A percentile compares a stretch with the other conserved stretches of the same genome.
Conservation (phyloP, 2,797 vertebrate species). For the Odontamblyopus lacepedii region DNA sequence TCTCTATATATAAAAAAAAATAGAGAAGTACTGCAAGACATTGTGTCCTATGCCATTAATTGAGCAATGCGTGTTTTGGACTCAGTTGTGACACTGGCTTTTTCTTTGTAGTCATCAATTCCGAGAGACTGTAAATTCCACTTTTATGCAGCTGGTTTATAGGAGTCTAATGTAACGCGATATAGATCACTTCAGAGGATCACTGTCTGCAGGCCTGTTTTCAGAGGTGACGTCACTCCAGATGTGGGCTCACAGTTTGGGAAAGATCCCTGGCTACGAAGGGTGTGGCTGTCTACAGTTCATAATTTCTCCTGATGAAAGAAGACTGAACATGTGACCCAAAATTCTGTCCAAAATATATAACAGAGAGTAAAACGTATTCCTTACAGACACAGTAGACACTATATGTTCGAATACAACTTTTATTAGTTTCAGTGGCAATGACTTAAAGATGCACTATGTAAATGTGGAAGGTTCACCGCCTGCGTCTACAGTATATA, state of each 20-base stretch:
- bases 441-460: neutral
- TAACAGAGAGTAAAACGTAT: slow-evolving; percentile 3
- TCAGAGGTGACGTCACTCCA: slow-evolving; percentile 70
- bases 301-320: slow-evolving; percentile 55
- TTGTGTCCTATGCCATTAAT: slow-evolving; percentile 32
- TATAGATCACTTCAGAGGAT: slow-evolving; percentile 45
- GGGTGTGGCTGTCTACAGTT: slow-evolving; percentile 68
- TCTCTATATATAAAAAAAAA: too few species aligned
- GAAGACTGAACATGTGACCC: slow-evolving; percentile 27
- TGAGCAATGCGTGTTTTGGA: slow-evolving; percentile 25
- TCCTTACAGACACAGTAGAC: neutral
- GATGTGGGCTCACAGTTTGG: slow-evolving; percentile 59
- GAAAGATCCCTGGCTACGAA: slow-evolving; percentile 40
- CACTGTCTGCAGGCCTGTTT: slow-evolving; percentile 57
- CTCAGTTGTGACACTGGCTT: neutral
- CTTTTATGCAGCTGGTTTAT: slow-evolving; percentile 8
- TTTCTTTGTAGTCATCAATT: slow-evolving; percentile 1
- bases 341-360: slow-evolving; percentile 27
- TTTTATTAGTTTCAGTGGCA: neutral
- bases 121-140: slow-evolving; percentile 8
- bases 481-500: neutral
- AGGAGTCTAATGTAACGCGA: slow-evolving; percentile 17
- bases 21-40: neutral
- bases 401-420: neutral
- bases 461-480: too few species aligned